Evolutionary conservation across 2,797 vertebrate genomes (phyloP).

Genomic region (Anguilla obscura): DNA sequence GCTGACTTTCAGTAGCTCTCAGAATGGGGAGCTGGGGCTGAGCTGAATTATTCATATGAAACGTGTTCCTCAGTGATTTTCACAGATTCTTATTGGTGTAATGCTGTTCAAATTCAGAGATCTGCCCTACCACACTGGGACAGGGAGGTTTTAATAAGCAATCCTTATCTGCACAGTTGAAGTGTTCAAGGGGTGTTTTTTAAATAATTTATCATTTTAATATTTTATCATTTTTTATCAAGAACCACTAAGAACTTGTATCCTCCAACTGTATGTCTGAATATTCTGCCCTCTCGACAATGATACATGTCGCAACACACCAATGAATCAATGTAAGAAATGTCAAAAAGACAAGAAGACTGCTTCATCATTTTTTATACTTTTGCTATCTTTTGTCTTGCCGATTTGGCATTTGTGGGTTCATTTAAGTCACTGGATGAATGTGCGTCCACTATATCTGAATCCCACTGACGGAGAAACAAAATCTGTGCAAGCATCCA

Average conservation of each 20-base stretch:
- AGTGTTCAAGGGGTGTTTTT: neutral
- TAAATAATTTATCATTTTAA: neutral
- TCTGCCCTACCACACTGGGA: neutral
- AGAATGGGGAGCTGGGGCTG: neutral
- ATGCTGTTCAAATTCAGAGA: neutral
- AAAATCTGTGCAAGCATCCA: neutral
- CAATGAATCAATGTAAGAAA: neutral
- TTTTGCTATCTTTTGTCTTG: neutral
- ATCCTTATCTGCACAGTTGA: neutral
- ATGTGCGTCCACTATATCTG: neutral
- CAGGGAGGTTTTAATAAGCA: neutral
- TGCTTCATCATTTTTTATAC: neutral
- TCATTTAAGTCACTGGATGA: neutral
- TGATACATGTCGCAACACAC: neutral
- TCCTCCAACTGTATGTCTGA: neutral
- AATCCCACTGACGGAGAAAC: neutral
- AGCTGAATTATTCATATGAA: neutral
- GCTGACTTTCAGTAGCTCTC: neutral
- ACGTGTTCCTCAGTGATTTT: constrained; percentile 8
- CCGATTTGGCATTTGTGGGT: neutral
- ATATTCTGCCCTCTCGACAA: neutral
- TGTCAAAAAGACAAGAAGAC: neutral
- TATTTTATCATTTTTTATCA: constrained; percentile 1
- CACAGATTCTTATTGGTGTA: neutral
- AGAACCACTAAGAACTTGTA: constrained; percentile 8